A percentile compares a stretch with the other conserved stretches of the same genome.
These are phyloP conservation scores for Boulengeromyrus knoepffleri DNA, from an alignment of 2,113 vertebrate species.

Conservation along the genomic window DNA sequence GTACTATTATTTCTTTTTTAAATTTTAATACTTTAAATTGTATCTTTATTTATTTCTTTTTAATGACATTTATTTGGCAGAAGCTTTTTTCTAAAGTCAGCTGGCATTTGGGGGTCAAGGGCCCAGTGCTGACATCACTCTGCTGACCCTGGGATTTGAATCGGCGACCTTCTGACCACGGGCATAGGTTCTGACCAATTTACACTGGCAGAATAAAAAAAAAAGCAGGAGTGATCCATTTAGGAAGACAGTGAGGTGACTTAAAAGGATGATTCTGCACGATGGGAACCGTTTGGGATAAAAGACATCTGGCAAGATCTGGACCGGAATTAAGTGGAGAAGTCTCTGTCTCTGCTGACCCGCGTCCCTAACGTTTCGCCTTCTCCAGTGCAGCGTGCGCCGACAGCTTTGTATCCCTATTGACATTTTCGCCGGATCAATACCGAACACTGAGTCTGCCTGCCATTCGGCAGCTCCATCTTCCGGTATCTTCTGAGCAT, in stretches of 20 bases:
- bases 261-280: conserved; percentile 30
- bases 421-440: conserved; percentile 74
- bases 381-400: background rate
- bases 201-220: background rate
- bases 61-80: background rate
- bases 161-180: background rate
- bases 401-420: conserved; percentile 27
- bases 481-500: conserved; percentile 73
- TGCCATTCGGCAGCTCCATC: conserved; percentile 72
- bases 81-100: background rate
- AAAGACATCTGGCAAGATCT: conserved; percentile 39
- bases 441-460: conserved; percentile 79
- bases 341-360: conserved; percentile 38
- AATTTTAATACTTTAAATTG: background rate
- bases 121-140: background rate
- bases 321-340: conserved; percentile 39
- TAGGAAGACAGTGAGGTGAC: conserved; percentile 17
- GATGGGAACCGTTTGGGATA: background rate
- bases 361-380: conserved; percentile 34
- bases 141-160: background rate
- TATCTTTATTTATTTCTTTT: background rate
- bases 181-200: background rate
- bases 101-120: background rate
- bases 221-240: background rate
- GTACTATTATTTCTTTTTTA: background rate